These are phyloP conservation scores for Dicyrtoma fusca DNA, from an alignment of 2,888 invertebrate genomes.

Conservation along the genomic window DNA sequence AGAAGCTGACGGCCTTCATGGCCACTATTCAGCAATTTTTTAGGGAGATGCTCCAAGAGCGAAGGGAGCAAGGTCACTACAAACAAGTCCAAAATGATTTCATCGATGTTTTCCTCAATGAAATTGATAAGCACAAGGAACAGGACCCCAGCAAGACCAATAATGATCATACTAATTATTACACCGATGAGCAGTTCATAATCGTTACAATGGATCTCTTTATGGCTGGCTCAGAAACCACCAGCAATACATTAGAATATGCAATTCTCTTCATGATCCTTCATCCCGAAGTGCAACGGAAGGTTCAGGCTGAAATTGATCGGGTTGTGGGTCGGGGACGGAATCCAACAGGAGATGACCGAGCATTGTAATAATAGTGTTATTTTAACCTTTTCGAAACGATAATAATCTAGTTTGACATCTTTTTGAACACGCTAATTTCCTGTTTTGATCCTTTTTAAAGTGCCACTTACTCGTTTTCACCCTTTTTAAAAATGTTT, in stretches of 20 bases:
- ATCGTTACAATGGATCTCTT: conserved; percentile 45
- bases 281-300: conserved; percentile 56
- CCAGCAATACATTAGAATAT: conserved; percentile 52
- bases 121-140: conserved; percentile 47
- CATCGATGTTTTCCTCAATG: conserved; percentile 49
- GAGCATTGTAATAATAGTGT: not conserved
- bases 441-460: too few relatives aligned
- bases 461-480: too few relatives aligned
- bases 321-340: conserved; percentile 54
- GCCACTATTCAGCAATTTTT: conserved; percentile 9
- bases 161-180: not conserved
- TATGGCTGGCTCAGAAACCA: conserved; percentile 54
- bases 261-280: conserved; percentile 56
- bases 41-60: conserved; percentile 41
- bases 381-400: too few relatives aligned
- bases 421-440: too few relatives aligned
- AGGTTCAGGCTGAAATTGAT: conserved; percentile 58
- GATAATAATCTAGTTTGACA: too few relatives aligned
- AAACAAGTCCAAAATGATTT: conserved; percentile 47
- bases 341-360: conserved; percentile 28
- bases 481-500: too few relatives aligned
- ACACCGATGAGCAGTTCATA: conserved; percentile 47
- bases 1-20: not conserved
- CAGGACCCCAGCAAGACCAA: conserved; percentile 8
- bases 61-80: conserved; percentile 41